A percentile compares a stretch with the other conserved stretches of the same genome.
Evolutionary conservation across 2,797 vertebrate species (phyloP).

Genomic region (Huso huso): DNA sequence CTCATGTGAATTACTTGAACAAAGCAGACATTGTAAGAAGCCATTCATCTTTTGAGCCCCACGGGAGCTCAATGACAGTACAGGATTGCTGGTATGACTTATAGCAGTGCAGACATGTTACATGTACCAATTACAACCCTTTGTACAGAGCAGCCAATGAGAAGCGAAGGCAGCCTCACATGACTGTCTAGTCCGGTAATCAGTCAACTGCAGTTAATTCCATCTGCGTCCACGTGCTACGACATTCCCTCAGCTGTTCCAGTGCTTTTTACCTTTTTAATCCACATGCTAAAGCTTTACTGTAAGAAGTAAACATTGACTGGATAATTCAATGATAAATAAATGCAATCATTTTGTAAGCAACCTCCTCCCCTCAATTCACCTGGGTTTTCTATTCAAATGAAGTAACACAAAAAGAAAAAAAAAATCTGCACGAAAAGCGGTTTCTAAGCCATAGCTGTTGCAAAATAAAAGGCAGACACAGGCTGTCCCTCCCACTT

Average conservation of each 20-base stretch:
- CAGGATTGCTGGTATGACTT: slow-evolving; percentile 47
- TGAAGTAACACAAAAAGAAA: too few relatives aligned
- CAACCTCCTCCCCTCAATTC: too few relatives aligned
- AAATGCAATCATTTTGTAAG: too few relatives aligned
- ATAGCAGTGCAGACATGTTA: slow-evolving; percentile 55
- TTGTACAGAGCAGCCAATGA: slow-evolving; percentile 32
- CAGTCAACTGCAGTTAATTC: slow-evolving; percentile 36
- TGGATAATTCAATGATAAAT: too few relatives aligned
- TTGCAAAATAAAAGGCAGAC: too few relatives aligned
- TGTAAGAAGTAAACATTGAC: too few relatives aligned
- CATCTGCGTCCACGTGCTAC: slow-evolving; percentile 23
- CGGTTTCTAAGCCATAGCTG: too few relatives aligned
- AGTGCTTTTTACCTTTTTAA: slow-evolving; percentile 7
- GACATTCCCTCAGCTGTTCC: slow-evolving; percentile 7
- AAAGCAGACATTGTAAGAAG: slow-evolving; percentile 45
- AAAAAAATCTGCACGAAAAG: too few relatives aligned
- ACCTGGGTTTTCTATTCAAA: too few relatives aligned
- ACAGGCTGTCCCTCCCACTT: too few relatives aligned
- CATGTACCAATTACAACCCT: slow-evolving; percentile 40
- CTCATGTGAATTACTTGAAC: slow-evolving; percentile 44
- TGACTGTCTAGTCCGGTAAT: slow-evolving; percentile 47
- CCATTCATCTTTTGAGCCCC: slow-evolving; percentile 43
- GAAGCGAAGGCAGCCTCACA: slow-evolving; percentile 41
- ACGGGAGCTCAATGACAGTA: slow-evolving; percentile 36
- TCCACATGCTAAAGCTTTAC: too few relatives aligned